These are phyloP conservation scores for Trypoxylus dichotomus DNA, from an alignment of 1,140 invertebrate genomes.

Conservation along the genomic window DNA sequence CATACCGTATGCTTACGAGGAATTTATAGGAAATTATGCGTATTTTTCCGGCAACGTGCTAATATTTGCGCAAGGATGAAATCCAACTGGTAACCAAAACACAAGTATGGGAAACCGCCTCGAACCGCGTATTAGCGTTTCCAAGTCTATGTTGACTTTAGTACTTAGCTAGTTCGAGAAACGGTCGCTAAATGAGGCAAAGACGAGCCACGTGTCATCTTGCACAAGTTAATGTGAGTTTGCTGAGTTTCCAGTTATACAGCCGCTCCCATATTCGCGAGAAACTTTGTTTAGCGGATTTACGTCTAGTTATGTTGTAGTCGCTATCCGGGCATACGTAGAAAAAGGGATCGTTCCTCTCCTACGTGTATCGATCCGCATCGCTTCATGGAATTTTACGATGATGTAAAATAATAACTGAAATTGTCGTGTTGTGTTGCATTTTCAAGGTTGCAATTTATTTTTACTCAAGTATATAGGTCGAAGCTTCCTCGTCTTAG, in stretches of 20 bases:
- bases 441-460: no score
- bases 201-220: slow-evolving; percentile 42
- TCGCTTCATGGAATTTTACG: not conserved
- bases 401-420: no score
- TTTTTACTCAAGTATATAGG: no score
- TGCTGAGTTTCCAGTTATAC: slow-evolving; percentile 19
- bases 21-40: slow-evolving; percentile 3
- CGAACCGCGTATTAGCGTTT: slow-evolving; percentile 39
- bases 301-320: not conserved
- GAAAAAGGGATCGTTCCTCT: not conserved
- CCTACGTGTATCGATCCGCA: not conserved
- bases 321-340: not conserved
- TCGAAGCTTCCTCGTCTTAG: no score
- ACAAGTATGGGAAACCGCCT: slow-evolving; percentile 26
- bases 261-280: slow-evolving; percentile 6
- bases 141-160: slow-evolving; percentile 42
- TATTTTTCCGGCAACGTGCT: slow-evolving; percentile 13
- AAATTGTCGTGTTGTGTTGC: no score
- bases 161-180: slow-evolving; percentile 40
- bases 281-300: slow-evolving; percentile 10
- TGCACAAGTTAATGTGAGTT: slow-evolving; percentile 33
- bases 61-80: slow-evolving; percentile 21
- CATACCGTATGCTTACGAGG: not conserved
- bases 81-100: slow-evolving; percentile 25
- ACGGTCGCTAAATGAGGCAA: slow-evolving; percentile 40